These are phyloP conservation scores for Tyrophagus putrescentiae DNA, from an alignment of 1,140 invertebrate genomes.

Conservation along the genomic window DNA sequence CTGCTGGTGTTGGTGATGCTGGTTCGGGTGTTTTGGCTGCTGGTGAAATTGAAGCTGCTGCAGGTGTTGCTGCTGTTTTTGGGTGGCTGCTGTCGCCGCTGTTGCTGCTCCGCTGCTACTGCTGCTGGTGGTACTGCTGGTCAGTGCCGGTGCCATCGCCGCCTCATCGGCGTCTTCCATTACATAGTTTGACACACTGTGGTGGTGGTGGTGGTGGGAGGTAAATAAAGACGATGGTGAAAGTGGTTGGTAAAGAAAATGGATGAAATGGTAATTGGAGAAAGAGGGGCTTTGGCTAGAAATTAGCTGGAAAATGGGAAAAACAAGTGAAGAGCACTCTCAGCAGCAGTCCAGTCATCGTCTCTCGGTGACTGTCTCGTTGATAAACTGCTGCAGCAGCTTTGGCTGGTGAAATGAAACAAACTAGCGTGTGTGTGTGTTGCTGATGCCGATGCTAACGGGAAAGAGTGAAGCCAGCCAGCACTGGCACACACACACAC, in stretches of 20 bases:
- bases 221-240: neutral
- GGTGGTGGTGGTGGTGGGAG: conserved; percentile 20
- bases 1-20: neutral
- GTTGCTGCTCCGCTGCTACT: neutral
- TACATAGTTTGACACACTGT: conserved; percentile 42
- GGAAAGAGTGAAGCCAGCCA: no score
- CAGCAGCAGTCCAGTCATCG: no score
- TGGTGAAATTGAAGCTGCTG: neutral
- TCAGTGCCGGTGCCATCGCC: conserved; percentile 18
- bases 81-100: neutral
- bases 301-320: no score
- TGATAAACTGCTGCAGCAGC: no score
- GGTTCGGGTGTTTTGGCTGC: conserved; percentile 20
- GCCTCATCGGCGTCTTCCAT: conserved; percentile 40
- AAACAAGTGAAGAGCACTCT: no score
- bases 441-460: no score
- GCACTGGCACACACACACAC: no score
- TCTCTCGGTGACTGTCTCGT: no score
- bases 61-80: neutral
- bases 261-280: no score
- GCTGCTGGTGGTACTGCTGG: neutral
- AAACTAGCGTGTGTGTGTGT: no score
- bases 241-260: neutral
- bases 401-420: no score
- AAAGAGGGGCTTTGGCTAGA: no score